phyloP scores from a whole-genome alignment of 1,140 invertebrate species.

The Bombus turneri region DNA sequence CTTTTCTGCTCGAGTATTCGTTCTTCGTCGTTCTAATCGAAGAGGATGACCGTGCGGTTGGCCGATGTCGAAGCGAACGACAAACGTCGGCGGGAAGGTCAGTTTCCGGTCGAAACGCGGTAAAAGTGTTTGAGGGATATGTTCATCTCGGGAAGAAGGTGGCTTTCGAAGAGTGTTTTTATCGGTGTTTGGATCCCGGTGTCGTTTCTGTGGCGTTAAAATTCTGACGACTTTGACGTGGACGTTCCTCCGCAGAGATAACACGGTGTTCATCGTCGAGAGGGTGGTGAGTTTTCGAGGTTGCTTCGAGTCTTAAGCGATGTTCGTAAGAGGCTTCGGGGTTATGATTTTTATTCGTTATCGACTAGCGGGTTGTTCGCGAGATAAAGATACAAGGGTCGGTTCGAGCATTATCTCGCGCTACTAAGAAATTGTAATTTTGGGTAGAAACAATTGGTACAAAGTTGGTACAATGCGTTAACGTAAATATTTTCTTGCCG shows the following conservation, averaged over 20 bases:
- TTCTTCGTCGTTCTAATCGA: not conserved
- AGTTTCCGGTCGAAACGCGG: not conserved
- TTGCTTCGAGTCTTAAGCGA: not conserved
- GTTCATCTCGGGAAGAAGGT: too few species aligned
- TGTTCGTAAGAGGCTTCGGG: not conserved
- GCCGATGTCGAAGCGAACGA: not conserved
- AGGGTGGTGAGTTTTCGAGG: not conserved
- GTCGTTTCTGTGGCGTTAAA: not conserved
- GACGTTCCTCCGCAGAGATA: not conserved
- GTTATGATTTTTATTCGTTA: not conserved
- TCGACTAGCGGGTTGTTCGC: not conserved
- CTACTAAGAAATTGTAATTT: too few species aligned
- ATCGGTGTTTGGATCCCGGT: not conserved
- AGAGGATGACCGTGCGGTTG: not conserved
- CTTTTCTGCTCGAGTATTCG: not conserved
- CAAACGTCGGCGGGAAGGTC: constrained; percentile 7
- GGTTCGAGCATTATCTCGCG: too few species aligned
- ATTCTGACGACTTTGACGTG: not conserved
- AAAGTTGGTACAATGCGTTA: too few species aligned
- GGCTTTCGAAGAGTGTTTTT: too few species aligned
- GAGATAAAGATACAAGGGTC: too few species aligned
- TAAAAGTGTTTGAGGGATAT: not conserved
- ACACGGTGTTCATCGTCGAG: not conserved
- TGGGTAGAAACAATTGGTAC: rapidly evolving
- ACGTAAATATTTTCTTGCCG: not conserved